A percentile compares a stretch with the other conserved stretches of the same genome.
Evolutionary conservation across 2,888 invertebrate genomes (phyloP).

Genomic region (Nomada flava): DNA sequence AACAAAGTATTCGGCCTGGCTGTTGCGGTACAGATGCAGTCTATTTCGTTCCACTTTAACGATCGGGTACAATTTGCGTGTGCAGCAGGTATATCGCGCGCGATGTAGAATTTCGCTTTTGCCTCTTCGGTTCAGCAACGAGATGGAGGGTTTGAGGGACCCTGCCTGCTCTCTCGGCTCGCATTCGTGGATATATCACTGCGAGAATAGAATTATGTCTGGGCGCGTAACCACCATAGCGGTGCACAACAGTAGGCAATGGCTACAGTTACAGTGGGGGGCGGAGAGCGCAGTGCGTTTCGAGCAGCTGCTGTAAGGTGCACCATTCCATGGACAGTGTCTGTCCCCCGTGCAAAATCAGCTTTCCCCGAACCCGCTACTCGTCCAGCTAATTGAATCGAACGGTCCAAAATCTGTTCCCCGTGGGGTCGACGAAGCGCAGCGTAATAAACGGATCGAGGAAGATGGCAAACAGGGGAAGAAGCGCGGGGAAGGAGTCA

Average conservation of each 20-base stretch:
- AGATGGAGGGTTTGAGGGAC: conserved; percentile 15
- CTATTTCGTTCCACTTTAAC: too few species aligned
- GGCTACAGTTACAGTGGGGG: conserved; percentile 36
- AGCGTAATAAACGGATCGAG: conserved; percentile 50
- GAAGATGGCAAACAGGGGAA: not conserved
- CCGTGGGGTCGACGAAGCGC: conserved; percentile 27
- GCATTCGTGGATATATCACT: conserved; percentile 54
- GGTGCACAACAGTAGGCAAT: conserved; percentile 36
- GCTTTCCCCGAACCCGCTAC: not conserved
- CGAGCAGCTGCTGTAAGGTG: conserved; percentile 44
- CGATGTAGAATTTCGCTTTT: too few species aligned
- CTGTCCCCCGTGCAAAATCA: not conserved
- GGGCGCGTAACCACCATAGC: conserved; percentile 38
- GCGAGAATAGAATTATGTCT: conserved; percentile 55
- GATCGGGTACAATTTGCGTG: too few species aligned
- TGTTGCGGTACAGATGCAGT: too few species aligned
- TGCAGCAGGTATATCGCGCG: too few species aligned
- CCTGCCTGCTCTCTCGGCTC: conserved; percentile 28
- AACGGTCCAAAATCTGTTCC: conserved; percentile 1
- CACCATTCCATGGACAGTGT: conserved; percentile 33
- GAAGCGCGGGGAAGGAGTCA: not conserved
- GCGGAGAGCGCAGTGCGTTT: conserved; percentile 4
- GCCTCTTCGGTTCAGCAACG: not conserved
- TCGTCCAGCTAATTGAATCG: conserved; percentile 12
- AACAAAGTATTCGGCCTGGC: too few species aligned